Evolutionary conservation across 2,113 vertebrate genomes (phyloP).

Genomic region (Macquaria australasica): DNA sequence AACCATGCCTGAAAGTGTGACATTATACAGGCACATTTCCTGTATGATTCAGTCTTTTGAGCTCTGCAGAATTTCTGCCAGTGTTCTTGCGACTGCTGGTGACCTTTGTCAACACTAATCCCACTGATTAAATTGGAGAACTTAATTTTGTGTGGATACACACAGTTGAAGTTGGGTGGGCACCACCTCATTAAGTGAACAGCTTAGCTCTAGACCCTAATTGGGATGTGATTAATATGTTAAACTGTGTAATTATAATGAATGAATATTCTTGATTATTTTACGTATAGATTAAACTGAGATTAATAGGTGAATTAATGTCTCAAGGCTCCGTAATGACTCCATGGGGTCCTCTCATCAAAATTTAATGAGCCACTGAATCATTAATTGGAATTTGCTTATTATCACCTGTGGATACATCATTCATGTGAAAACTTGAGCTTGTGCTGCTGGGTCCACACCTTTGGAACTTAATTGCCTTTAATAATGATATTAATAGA

Average conservation of each 20-base stretch:
- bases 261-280: slow-evolving; percentile 60
- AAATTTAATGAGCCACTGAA: slow-evolving; percentile 76
- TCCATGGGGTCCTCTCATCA: slow-evolving; percentile 66
- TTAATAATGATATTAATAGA: slow-evolving; percentile 35
- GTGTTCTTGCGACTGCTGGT: slow-evolving; percentile 2
- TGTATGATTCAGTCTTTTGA: not conserved
- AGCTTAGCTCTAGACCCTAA: slow-evolving; percentile 50
- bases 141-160: slow-evolving; percentile 30
- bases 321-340: slow-evolving; percentile 67
- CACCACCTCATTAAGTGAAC: slow-evolving; percentile 43
- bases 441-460: slow-evolving; percentile 38
- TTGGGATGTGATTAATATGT: slow-evolving; percentile 68
- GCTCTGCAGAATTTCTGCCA: slow-evolving; percentile 8
- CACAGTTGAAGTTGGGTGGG: slow-evolving; percentile 22
- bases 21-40: not conserved
- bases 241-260: slow-evolving; percentile 64
- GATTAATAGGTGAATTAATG: slow-evolving; percentile 72
- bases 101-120: slow-evolving; percentile 42
- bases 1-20: not conserved
- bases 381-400: slow-evolving; percentile 79
- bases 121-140: slow-evolving; percentile 24
- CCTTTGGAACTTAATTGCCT: slow-evolving; percentile 41
- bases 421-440: slow-evolving; percentile 55
- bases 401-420: slow-evolving; percentile 80
- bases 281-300: slow-evolving; percentile 64